Evolutionary conservation across 2,888 invertebrate genomes (phyloP), one percentile per base, ranked within the genome.

Genomic region (Pyrocoelia pectoralis): DNA sequence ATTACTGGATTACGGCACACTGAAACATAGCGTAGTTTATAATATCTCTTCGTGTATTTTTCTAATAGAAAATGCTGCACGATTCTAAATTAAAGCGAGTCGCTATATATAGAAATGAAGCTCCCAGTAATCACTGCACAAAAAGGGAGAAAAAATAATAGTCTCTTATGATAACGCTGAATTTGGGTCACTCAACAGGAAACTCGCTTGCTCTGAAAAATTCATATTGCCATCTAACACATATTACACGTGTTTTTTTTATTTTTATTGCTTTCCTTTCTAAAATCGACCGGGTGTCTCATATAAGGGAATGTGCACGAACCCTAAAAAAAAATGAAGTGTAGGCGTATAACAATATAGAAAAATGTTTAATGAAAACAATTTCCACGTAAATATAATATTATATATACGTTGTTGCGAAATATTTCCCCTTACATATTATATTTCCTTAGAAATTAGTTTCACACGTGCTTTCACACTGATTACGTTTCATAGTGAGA

Each of bases 1-100:
- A 64, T 60, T 68, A 56, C 56, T 46, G 65, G 54, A 65, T 60
- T 68, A 51, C 53, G 53, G 53, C 40, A 56, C 48, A 54, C 56
- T 61, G 56, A 63, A 66, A 57, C 33, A 63, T 58, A 40, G 63
- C 41, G 18, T 19, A 12, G 28, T 50, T 50, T 46, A 17, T 46
- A 46, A 50, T 24, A 28, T 50, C 18, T 24, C 2, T 50, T 50
- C 50, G 24, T 15, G 13, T 9, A 50, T 50, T 50, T 46, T 46
- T 17, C 50, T 50, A 29, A 19, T 50, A 50, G 15, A 28, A 12
- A 28, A 12, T 13, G 24, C 28, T 28, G 13, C 17, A 33, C 8
- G 33, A 33, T 33, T 33, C 2, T 33, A 33, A 33, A 33, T 33
- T 33, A 33, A 33, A 33, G 33, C 33, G 33, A 24, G 24, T 24